Evolutionary conservation across 1,140 invertebrate genomes (phyloP), one percentile per base, ranked within the genome.

Genomic region (Meloidogyne hapla): DNA sequence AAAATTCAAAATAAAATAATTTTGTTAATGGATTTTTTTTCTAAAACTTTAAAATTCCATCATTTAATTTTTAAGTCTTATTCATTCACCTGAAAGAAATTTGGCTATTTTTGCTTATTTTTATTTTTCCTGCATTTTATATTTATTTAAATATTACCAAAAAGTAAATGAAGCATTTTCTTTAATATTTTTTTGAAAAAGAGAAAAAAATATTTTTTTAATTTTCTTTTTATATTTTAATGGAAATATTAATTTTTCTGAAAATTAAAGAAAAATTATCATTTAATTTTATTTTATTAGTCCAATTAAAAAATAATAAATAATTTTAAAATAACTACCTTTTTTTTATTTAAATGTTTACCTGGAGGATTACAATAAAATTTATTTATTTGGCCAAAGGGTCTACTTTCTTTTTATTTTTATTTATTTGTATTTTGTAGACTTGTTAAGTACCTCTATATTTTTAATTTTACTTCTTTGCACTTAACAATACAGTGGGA

Each of bases 361-460:
- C 48, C n/a, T 21, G n/a, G 12, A 56, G 3, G 48, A 56, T 56
- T 56, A 56, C 13, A 48, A 18, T 48, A 48, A 48, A 18, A 48
- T 18, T 48, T 48, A 48, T 56, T n/a, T 56, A 15, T 56, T n/a
- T 56, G 18, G 18, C 18, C 18, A 56, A 56, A 4, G 1, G 8
- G n/a, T 56, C n/a, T n/a, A n/a, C 12, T 56, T 33, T 33, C 33
- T 33, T 33, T 33, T 33, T 33, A 33, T 33, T 33, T 33, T 8
- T n/a, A n/a, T n/a, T 45, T 45, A 45, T 45, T 56, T 56, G 8
- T n/a, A 15, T 18, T 15, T 2, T 48, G 18, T 48, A 10, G 13
- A 56, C 48, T 56, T 56, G 48, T 56, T 56, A 56, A 56, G 48
- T 56, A 56, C 48, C n/a, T n/a, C n/a, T n/a, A n/a, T n/a, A n/a